Conservation (phyloP, 2,797 vertebrate species). For the Cirrhinus molitorella region DNA sequence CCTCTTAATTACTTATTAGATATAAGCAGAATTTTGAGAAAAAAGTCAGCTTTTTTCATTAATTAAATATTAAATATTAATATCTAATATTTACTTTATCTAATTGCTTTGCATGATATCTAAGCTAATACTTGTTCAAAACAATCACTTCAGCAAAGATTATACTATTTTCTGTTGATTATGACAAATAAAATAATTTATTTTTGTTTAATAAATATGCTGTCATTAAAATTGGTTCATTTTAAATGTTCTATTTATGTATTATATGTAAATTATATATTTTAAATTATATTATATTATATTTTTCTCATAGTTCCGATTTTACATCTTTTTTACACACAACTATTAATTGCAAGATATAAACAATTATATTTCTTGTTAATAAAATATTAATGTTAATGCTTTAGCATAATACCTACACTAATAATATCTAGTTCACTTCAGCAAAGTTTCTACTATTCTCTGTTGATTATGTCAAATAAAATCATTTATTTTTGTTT, state of each 20-base stretch:
- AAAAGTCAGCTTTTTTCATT: background rate
- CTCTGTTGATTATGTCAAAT: background rate
- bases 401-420: too few species aligned
- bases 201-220: background rate
- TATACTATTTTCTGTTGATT: background rate
- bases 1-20: too few species aligned
- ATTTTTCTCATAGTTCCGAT: too few species aligned
- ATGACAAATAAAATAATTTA: background rate
- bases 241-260: too few species aligned
- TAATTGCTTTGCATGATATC: background rate
- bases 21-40: background rate
- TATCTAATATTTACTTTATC: background rate
- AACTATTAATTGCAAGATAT: too few species aligned
- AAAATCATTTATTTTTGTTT: background rate
- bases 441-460: background rate
- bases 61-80: too few species aligned
- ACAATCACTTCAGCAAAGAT: background rate
- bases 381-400: too few species aligned
- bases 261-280: too few species aligned
- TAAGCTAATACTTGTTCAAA: background rate
- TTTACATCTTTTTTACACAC: too few species aligned
- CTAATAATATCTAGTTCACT: background rate
- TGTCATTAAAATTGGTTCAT: background rate
- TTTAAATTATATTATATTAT: too few species aligned
- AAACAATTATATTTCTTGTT: too few species aligned